Conservation (phyloP, 2,113 vertebrate genomes). For the Dryoscopus gambensis region DNA sequence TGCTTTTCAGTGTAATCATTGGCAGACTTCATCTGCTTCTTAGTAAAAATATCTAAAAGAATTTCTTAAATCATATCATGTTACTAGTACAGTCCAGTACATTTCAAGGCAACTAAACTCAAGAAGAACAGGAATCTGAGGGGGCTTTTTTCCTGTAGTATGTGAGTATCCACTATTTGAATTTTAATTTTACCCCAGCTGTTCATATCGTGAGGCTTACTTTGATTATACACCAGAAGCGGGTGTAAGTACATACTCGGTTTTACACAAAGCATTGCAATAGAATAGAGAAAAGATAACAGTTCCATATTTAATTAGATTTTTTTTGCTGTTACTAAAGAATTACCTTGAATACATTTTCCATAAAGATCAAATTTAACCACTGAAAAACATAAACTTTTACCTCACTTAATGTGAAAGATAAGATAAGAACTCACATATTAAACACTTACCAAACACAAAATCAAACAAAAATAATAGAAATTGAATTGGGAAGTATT, state of each 20-base stretch:
- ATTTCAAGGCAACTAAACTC: conserved; percentile 24
- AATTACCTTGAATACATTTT: background rate
- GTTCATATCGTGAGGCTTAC: background rate
- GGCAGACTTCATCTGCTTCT: conserved; percentile 25
- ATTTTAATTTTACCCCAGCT: background rate
- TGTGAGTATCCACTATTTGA: background rate
- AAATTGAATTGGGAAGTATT: background rate
- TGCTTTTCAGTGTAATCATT: conserved; percentile 12
- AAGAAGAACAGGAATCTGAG: background rate
- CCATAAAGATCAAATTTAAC: conserved; percentile 23
- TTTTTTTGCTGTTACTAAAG: background rate
- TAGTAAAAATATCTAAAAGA: conserved; percentile 40
- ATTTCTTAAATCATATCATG: conserved; percentile 39
- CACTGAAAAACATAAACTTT: conserved; percentile 21
- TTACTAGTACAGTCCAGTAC: background rate
- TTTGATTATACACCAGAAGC: background rate
- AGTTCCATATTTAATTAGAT: background rate
- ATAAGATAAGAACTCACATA: conserved; percentile 14
- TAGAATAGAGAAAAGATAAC: conserved; percentile 22
- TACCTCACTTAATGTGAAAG: conserved; percentile 39
- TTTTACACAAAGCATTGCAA: conserved; percentile 4
- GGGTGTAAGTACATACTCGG: background rate
- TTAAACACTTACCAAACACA: conserved; percentile 27
- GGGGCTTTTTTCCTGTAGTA: background rate
- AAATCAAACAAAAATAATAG: conserved; percentile 11